These are phyloP conservation scores for Syngnathus acus DNA, from an alignment of 2,797 vertebrate species.

Conservation along the genomic window DNA sequence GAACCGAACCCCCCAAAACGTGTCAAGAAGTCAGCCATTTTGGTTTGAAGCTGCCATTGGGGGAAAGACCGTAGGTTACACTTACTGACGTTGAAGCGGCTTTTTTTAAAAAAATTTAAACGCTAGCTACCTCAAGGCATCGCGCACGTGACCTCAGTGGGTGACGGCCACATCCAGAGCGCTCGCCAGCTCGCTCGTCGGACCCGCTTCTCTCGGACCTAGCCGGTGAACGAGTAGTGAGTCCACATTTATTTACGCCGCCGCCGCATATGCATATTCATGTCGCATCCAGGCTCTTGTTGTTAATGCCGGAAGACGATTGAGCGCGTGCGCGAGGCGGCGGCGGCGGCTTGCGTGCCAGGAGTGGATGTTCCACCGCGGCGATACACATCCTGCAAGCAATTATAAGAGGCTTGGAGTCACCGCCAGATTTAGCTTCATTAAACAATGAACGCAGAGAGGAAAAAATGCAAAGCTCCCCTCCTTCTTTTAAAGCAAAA, in stretches of 20 bases:
- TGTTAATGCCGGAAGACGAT: slow-evolving; percentile 54
- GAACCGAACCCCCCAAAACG: no score
- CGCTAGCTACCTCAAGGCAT: no score
- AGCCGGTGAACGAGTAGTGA: slow-evolving; percentile 45
- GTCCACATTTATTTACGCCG: slow-evolving; percentile 52
- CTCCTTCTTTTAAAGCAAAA: slow-evolving; percentile 32
- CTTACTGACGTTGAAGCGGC: no score
- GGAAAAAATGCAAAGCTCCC: slow-evolving; percentile 62
- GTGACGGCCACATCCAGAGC: neutral
- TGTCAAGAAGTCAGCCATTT: no score
- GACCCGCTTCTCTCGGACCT: neutral
- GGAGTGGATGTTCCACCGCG: slow-evolving; percentile 65
- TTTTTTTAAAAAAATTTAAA: no score
- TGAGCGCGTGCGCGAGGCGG: neutral
- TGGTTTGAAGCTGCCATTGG: no score
- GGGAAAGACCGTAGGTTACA: no score
- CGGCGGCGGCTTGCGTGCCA: slow-evolving; percentile 38
- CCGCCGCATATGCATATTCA: slow-evolving; percentile 61
- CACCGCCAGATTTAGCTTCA: slow-evolving; percentile 75
- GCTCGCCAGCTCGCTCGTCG: no score
- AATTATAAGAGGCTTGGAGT: slow-evolving; percentile 73
- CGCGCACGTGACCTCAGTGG: no score
- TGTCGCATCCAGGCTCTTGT: slow-evolving; percentile 28
- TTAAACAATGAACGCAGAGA: slow-evolving; percentile 75
- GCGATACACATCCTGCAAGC: slow-evolving; percentile 71